phyloP scores from a whole-genome alignment of 2,888 invertebrate species.

The Tetramorium bicarinatum region DNA sequence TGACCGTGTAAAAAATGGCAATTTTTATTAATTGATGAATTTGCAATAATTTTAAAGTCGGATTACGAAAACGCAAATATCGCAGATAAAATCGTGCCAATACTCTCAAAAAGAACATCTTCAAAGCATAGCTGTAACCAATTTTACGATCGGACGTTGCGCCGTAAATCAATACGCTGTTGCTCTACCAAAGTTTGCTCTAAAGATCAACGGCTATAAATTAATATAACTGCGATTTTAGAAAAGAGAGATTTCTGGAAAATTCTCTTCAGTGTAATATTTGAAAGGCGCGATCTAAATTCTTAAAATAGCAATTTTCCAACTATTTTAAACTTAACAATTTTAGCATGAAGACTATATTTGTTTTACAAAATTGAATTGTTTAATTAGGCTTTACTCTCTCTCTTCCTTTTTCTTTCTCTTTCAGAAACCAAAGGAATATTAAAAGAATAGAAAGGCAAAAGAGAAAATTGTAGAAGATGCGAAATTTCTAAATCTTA shows the following conservation, averaged over 20 bases:
- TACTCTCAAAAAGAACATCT: background rate
- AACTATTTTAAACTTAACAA: background rate
- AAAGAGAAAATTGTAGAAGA: background rate
- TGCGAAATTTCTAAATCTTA: background rate
- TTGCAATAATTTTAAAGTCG: background rate
- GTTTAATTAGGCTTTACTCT: background rate
- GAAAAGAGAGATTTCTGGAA: background rate
- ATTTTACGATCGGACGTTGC: slow-evolving; percentile 4
- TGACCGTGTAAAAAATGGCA: background rate
- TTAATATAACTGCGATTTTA: slow-evolving; percentile 8
- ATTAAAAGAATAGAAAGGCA: background rate
- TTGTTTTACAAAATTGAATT: background rate
- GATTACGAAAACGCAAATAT: background rate
- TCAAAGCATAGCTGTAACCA: slow-evolving; percentile 9
- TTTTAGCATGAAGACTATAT: background rate
- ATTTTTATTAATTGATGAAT: background rate
- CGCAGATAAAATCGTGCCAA: background rate
- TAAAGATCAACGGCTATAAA: background rate
- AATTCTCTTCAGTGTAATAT: background rate
- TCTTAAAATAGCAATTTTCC: background rate
- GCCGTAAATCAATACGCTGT: slow-evolving; percentile 12
- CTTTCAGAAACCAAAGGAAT: background rate
- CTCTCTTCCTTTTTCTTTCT: background rate
- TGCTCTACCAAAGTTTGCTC: slow-evolving; percentile 24
- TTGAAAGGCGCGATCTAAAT: background rate